Base-by-base conservation (phyloP, 1,140 invertebrate species). In the Achroia grisella region DNA sequence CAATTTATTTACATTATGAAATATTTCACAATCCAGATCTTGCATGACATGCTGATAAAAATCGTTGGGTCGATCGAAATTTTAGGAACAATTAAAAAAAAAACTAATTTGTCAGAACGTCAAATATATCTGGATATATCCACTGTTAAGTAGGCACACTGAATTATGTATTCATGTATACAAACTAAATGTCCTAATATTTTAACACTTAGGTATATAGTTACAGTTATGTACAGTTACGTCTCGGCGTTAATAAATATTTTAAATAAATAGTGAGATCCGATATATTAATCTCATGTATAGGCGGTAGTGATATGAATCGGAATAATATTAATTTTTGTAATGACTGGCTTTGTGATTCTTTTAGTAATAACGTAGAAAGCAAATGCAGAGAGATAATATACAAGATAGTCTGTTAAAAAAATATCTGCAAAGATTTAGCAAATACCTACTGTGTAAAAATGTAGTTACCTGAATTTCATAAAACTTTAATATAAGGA, bases 211-310 rank as follows among this genome's bases (percentile, higher is more conserved):
- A 53, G 31, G 14, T 10, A 27, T 35, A 9, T 37, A 17, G 52
- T 48, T 72, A 68, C 62, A 71, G 53, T 54, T 76, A 69, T 74
- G 65, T 81, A 77, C 71, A 78, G 30, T 63, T 6, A 65, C 39
- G 48, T 52, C 17, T 23, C 17, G 6, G 17, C 17, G 2, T 63
- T 45, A 62, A 63, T 69, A 67, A 72, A 68, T 71, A 72, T 62
- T 71, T 70, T 71, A 72, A 48, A 65, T 72, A 73, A 71, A 64
- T 80, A 76, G 62, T 80, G 80, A 84, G 77, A 84, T 84, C 77
- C 63, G 57, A 66, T 81, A 61, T 66, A 33, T 71, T 81, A 84
- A 81, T 80, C 75, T 84, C 80, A 80, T 78, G 46, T 65, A 35
- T 49, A 56, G 61, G 63, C 54, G 51, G 55, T 34, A 34, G 35